Percentiles rank a stretch among this genome's conserved stretches.
These are phyloP conservation scores for Pseudomyrmex flavicornis DNA, from an alignment of 1,140 invertebrate species.

Conservation along the genomic window DNA sequence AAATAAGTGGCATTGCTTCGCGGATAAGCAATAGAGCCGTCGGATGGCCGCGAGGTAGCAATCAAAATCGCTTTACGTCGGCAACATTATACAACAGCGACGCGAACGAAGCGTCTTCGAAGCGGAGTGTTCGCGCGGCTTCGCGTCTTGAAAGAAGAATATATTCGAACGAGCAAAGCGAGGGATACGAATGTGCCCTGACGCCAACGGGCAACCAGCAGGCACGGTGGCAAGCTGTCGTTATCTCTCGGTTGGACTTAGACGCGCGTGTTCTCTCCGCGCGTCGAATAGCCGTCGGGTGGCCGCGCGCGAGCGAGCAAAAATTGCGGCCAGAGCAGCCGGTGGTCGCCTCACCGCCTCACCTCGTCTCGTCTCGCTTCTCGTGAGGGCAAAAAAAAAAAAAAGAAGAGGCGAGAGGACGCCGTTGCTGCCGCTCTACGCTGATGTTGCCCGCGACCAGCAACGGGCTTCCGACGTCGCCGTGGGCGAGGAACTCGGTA, in stretches of 20 bases:
- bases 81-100: conserved; percentile 21
- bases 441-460: conserved; percentile 63
- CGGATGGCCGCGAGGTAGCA: conserved; percentile 28
- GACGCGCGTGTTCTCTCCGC: conserved; percentile 17
- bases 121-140: conserved; percentile 59
- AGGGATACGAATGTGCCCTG: conserved; percentile 59
- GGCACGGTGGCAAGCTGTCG: conserved; percentile 71
- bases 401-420: conserved; percentile 23
- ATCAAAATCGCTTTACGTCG: conserved; percentile 57
- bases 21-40: conserved; percentile 52
- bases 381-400: conserved; percentile 20
- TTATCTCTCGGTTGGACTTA: conserved; percentile 50
- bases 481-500: conserved; percentile 70
- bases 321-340: conserved; percentile 61
- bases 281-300: conserved; percentile 63
- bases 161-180: conserved; percentile 19
- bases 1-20: conserved; percentile 41
- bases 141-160: conserved; percentile 55
- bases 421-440: conserved; percentile 37
- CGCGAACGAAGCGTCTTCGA: conserved; percentile 21
- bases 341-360: conserved; percentile 61
- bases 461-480: conserved; percentile 72
- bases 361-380: conserved; percentile 21
- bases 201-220: conserved; percentile 68
- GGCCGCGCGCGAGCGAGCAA: conserved; percentile 50